A percentile compares a stretch with the other conserved stretches of the same genome.
Conservation (phyloP, 2,113 vertebrate genomes). For the Diadophis punctatus region DNA sequence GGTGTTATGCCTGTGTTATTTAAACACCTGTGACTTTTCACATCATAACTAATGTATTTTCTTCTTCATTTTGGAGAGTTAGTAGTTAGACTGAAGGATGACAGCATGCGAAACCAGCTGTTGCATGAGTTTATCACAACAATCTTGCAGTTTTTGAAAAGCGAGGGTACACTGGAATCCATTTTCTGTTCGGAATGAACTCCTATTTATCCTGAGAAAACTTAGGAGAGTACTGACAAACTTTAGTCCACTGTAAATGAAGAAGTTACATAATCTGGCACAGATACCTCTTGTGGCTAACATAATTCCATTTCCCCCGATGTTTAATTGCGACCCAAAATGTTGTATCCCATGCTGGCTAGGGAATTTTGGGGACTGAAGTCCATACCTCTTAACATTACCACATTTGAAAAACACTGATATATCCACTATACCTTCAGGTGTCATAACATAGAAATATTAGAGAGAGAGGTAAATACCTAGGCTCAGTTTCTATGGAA, state of each 20-base stretch:
- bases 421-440: no score
- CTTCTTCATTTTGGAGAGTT: not conserved
- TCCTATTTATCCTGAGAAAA: not conserved
- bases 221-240: not conserved
- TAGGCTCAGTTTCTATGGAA: no score
- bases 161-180: not conserved
- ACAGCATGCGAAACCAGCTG: not conserved
- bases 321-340: not conserved
- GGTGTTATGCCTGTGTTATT: not conserved
- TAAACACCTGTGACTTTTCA: not conserved
- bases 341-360: no score
- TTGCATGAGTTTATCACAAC: not conserved
- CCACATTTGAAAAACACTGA: no score
- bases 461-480: not conserved
- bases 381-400: not conserved
- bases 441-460: no score
- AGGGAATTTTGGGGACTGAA: no score
- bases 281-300: not conserved
- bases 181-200: not conserved
- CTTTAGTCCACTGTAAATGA: not conserved
- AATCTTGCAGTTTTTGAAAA: not conserved
- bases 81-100: not conserved
- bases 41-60: not conserved
- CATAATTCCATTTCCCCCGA: not conserved
- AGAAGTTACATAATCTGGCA: not conserved